Conservation (phyloP, 2,113 vertebrate species). For the Seriola quinqueradiata region DNA sequence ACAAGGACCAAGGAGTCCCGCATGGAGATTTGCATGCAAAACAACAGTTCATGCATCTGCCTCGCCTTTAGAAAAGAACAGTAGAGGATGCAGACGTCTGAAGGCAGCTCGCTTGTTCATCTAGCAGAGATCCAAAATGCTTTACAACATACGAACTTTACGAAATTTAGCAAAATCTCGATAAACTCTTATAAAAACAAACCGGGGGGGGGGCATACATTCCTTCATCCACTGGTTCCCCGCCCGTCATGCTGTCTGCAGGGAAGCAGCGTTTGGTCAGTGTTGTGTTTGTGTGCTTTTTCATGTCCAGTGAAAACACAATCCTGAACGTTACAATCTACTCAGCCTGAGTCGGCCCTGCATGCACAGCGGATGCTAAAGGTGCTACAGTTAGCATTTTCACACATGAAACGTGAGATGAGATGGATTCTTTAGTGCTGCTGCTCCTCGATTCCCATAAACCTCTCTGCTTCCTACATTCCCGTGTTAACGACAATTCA, state of each 20-base stretch:
- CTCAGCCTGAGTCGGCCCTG: conserved; percentile 83
- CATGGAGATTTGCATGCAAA: conserved; percentile 93
- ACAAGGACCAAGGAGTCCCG: conserved; percentile 82
- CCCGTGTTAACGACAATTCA: background rate
- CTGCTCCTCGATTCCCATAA: background rate
- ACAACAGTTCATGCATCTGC: conserved; percentile 93
- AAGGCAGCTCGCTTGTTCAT: conserved; percentile 84
- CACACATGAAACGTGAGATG: background rate
- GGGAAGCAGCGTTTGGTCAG: conserved; percentile 80
- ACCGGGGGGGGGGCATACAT: conserved; percentile 76
- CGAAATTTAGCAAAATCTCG: conserved; percentile 96
- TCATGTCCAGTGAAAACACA: conserved; percentile 84
- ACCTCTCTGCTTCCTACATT: background rate
- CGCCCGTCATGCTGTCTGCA: conserved; percentile 90
- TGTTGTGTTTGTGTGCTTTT: conserved; percentile 57
- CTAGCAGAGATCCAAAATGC: conserved; percentile 90
- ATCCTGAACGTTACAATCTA: conserved; percentile 82
- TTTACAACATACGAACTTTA: conserved; percentile 94
- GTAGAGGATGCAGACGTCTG: conserved; percentile 84
- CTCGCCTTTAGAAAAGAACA: conserved; percentile 83
- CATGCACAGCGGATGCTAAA: conserved; percentile 87
- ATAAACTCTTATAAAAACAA: conserved; percentile 94
- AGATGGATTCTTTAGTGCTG: background rate
- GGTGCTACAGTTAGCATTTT: conserved; percentile 56
- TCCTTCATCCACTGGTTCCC: conserved; percentile 69